A percentile compares a stretch with the other conserved stretches of the same genome.
Conservation (phyloP, 2,113 vertebrate genomes). For the Sebastes fasciatus region DNA sequence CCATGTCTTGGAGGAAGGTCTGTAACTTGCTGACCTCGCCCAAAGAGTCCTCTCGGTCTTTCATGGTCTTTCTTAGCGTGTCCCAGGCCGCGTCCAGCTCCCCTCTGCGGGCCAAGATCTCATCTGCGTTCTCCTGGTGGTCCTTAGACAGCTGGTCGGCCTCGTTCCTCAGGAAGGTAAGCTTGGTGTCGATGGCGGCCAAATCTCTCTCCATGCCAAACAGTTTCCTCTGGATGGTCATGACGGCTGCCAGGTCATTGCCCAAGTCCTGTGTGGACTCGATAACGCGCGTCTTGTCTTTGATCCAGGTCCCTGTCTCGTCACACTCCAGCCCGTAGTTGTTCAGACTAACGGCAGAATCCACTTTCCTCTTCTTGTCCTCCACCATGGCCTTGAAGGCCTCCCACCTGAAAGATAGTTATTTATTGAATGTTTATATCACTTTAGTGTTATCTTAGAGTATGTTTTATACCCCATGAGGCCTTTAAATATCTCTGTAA, state of each 20-base stretch:
- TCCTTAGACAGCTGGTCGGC: conserved; percentile 85
- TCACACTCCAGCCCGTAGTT: conserved; percentile 94
- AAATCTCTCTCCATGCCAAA: conserved; percentile 94
- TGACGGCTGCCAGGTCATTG: conserved; percentile 90
- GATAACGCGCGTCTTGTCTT: conserved; percentile 90
- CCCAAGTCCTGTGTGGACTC: conserved; percentile 92
- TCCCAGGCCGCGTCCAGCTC: conserved; percentile 86
- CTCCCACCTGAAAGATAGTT: conserved; percentile 87
- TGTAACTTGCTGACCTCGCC: conserved; percentile 96
- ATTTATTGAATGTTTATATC: neutral
- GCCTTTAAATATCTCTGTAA: neutral
- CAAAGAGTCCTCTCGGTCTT: conserved; percentile 87
- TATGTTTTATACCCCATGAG: neutral
- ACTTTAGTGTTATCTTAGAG: neutral
- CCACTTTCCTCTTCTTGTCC: conserved; percentile 85
- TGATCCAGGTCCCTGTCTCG: conserved; percentile 93
- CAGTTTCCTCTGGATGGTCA: conserved; percentile 95
- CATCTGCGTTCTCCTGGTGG: conserved; percentile 85
- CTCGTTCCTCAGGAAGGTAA: conserved; percentile 85
- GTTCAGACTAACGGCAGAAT: conserved; percentile 90
- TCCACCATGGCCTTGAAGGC: conserved; percentile 90
- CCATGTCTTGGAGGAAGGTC: conserved; percentile 93
- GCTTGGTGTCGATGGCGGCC: conserved; percentile 86
- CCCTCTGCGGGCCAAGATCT: conserved; percentile 80
- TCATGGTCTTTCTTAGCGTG: conserved; percentile 86